Base-by-base conservation (phyloP, 2,797 vertebrate species). In the Mastacembelus armatus region DNA sequence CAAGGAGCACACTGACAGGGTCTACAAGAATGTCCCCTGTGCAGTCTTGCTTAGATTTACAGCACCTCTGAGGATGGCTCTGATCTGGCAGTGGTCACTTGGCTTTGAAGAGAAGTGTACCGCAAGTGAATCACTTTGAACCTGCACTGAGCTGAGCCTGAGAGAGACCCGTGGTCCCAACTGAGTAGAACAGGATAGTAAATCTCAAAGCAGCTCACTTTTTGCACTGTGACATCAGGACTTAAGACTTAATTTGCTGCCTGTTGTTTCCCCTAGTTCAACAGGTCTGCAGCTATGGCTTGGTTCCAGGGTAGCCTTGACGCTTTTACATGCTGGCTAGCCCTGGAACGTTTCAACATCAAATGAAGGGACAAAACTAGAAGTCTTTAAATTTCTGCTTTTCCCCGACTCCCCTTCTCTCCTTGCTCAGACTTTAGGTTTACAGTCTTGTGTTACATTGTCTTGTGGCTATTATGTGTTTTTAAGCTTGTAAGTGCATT, bases 121-220 rank as follows among this genome's bases (percentile, higher is more conserved):
- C 69, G 74, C 71, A 52, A 88, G 87, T 84, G 79, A 86, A 89
- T 89, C 85, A 84, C 93, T 94, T 93, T 94, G 92, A 94, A 93
- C 92, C 85, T 81, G 85, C 62, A 39, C 79, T 76, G 81, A 85
- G 83, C 84, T 64, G 80, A 85, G 58, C 88, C 84, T 83, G 66
- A 65, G 90, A 85, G 87, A 89, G 66, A 73, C 69, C 67, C 56
- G 3, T 18, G 62, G 75, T 88, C 88, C 91, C 88, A 82, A 80
- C 82, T 86, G 85, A 88, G 85, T 79, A 64, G 65, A 84, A 68
- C 80, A 80, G 78, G 82, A 91, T 85, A 85, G 91, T 94, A 94
- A 94, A 94, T 94, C 92, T 92, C 69, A 66, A 84, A 49, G 62
- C 69, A 63, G 77, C 78, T 88, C 73, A 54, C 74, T 82, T 77